Evolutionary conservation across 2,888 invertebrate species (phyloP).

Genomic region (Ditylenchus weischeri): DNA sequence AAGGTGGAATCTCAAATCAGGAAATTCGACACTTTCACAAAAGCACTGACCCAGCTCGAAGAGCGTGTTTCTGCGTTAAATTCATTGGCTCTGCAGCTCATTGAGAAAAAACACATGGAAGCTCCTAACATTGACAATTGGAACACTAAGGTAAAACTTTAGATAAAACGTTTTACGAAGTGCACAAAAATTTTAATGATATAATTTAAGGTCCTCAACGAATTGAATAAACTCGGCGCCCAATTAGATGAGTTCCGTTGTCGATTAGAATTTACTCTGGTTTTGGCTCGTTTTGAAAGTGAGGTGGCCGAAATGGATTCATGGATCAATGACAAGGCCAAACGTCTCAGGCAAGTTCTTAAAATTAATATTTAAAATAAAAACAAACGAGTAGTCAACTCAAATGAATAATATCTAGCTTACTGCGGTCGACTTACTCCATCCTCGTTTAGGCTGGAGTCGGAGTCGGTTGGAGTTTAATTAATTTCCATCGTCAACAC

Average conservation of each 20-base stretch:
- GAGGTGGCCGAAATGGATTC: conserved; percentile 71
- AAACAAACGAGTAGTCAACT: too few species aligned
- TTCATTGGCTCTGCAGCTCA: conserved; percentile 64
- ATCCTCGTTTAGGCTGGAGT: too few species aligned
- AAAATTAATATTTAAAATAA: too few species aligned
- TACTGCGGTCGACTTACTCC: too few species aligned
- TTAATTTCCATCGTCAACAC: too few species aligned
- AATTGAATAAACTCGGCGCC: conserved; percentile 63
- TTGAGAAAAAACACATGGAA: conserved; percentile 81
- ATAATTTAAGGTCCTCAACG: conserved; percentile 39
- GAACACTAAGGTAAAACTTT: conserved; percentile 31
- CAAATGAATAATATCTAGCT: too few species aligned
- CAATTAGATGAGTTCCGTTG: conserved; percentile 70
- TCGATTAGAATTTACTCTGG: conserved; percentile 73
- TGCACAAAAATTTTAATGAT: conserved; percentile 11
- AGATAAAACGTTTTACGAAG: background rate
- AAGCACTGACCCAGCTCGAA: conserved; percentile 68
- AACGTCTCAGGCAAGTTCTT: conserved; percentile 19
- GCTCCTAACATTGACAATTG: conserved; percentile 43
- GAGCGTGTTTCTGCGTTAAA: conserved; percentile 47
- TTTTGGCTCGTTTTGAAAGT: conserved; percentile 83
- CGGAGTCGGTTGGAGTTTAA: too few species aligned
- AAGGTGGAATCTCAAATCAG: conserved; percentile 78
- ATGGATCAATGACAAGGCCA: conserved; percentile 63
- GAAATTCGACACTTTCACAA: conserved; percentile 91